Evolutionary conservation across 2,113 vertebrate genomes (phyloP), one percentile per base, ranked within the genome.

Genomic region (Cichladusa arquata): DNA sequence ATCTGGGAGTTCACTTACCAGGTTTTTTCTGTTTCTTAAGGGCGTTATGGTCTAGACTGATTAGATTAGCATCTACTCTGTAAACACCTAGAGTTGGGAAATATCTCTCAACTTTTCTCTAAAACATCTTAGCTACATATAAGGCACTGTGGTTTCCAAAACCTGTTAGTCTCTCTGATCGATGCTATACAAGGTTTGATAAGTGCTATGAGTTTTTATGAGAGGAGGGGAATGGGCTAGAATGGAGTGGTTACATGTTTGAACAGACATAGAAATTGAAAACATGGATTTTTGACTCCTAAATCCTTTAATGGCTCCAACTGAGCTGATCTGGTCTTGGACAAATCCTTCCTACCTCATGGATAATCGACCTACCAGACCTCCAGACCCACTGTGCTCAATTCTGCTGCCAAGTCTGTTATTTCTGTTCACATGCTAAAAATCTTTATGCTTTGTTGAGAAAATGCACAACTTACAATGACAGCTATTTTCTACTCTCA

Each of bases 11-110:
- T 93, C 76, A 67, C 53, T 92, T 64, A 78, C 67, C 81, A 62
- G 13, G 0, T 71, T 90, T 88, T 93, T 94, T 83, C 71, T 92
- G 69, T 90, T 90, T 95, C 79, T 93, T 90, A 78, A 80, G 77
- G 93, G 90, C 4, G 6, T 94, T 94, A 93, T 92, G 90, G 86
- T 83, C 94, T 88, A 95, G 88, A 92, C 60, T 93, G 85, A 93
- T 96, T 88, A 96, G 92, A 97, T 93, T 90, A 93, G 69, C 86
- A 96, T 94, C 92, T 93, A 38, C 71, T 71, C 25, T 86, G 86
- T 62, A 95, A 94, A 96, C 67, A 95, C 54, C 86, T 54, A 44
- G 54, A 29, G 67, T 90, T 94, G 88, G 58, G 96, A 96, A 95
- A 93, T 89, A 95, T 80, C 69, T 93, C 86, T 71, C 81, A 65